Base-by-base conservation (phyloP, 2,113 vertebrate genomes). In the Struthio camelus region DNA sequence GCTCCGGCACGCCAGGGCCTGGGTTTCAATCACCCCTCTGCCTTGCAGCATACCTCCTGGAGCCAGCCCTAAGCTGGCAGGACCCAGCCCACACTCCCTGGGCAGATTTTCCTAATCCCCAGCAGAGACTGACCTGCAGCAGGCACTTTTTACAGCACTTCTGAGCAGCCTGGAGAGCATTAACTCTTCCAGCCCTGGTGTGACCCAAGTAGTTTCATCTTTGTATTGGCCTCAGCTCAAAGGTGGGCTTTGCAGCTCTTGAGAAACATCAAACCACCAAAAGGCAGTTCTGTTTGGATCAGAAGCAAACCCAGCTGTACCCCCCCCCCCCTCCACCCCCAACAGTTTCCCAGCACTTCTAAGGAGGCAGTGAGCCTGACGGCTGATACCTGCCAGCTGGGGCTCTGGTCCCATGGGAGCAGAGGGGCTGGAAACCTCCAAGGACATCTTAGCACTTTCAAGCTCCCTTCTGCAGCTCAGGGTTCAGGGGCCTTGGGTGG, bases 71-170 rank as follows among this genome's bases (percentile, higher is more conserved):
- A 64, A 70, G 28, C 85, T 82, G 94, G 80, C 87, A 87, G 87
- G 88, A 89, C 88, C 67, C 48, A 19, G 81, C 51, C 87, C 67
- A 25, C 38, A 69, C 96, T 90, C 92, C 76, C 44, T 9, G 22
- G 88, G 34, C 93, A 86, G 92, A 89, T 93, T 70, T 72, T 83
- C 72, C 46, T 96, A 94, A 94, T 94, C 93, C 94, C 92, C 8
- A 6, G 8, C 24, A 93, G 90, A 92, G 93, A 90, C 93, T 83
- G 95, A 97, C 95, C 95, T 96, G 96, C 76, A 50, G 53, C 83
- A 83, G 90, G 95, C 80, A n/a, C 80, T 14, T 85, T 82, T 92
- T 58, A 86, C 6, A 58, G 92, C 65, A 56, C 84, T 91, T 78
- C 24, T 56, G 40, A 44, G 65, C 27, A 16, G 44, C 40, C 40